Evolutionary conservation across 2,113 vertebrate genomes (phyloP).

Genomic region (Brachypteracias leptosomus): DNA sequence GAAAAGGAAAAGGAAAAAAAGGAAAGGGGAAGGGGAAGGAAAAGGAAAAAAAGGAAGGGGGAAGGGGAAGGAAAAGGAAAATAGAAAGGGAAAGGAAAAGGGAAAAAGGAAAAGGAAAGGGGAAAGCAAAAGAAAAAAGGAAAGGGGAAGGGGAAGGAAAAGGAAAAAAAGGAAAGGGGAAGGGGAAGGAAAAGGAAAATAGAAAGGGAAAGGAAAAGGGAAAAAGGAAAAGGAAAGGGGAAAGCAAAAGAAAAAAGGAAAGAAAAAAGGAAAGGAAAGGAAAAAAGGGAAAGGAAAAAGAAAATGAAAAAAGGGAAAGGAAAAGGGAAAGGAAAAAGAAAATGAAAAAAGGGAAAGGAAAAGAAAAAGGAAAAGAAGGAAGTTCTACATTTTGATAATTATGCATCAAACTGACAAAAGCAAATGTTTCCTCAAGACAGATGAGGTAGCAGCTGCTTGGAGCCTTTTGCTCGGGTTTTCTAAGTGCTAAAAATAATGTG

Average conservation of each 20-base stretch:
- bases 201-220: neutral
- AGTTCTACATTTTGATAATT: neutral
- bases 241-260: too few relatives aligned
- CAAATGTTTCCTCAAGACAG: constrained; percentile 16
- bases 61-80: too few relatives aligned
- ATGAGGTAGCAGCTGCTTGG: neutral
- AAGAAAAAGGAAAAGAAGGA: neutral
- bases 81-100: neutral
- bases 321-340: neutral
- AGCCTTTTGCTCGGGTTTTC: neutral
- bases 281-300: neutral
- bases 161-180: too few relatives aligned
- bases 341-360: neutral
- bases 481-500: constrained; percentile 18
- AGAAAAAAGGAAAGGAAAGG: too few relatives aligned
- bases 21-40: too few relatives aligned
- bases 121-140: neutral
- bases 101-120: neutral
- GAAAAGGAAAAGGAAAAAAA: too few relatives aligned
- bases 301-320: neutral
- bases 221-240: neutral
- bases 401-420: neutral
- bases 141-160: too few relatives aligned
- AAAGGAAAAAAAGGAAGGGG: neutral
- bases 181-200: too few relatives aligned